Evolutionary conservation across 2,888 invertebrate genomes (phyloP), one percentile per base, ranked within the genome.

Genomic region (Andricus quercusramuli): DNA sequence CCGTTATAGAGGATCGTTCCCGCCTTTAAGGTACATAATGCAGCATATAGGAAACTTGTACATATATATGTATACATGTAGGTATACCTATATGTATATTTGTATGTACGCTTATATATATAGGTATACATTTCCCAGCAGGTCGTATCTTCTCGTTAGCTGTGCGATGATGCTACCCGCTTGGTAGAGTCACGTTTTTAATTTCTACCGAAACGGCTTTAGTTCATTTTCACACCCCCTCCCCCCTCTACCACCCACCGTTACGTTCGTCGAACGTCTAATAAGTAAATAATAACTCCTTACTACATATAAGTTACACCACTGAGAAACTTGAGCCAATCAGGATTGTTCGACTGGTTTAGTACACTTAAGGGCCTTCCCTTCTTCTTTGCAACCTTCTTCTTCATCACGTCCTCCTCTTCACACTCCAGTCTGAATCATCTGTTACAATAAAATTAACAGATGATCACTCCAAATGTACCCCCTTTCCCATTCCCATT

Each of bases 71-170:
- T 8, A 37, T 9, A 37, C 37, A 37, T 37, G 1, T 37, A 37
- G 8, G 9, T 37, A 37, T 37, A 37, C 8, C 8, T 37, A 8
- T 8, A 37, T 37, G 8, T 37, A 37, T 25, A 65, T 79, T 77
- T 81, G 79, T 68, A 47, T 47, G 41, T 80, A 83, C 80, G 79
- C 76, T 64, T n/a, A 47, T 78, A 77, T 79, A 79, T 68, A 56
- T 56, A 56, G n/a, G n/a, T n/a, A 56, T n/a, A n/a, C 11, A 86
- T 85, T 85, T 83, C 83, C 86, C 86, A 83, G 84, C 82, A 86
- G 89, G 88, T 91, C 91, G 90, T 91, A 91, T 91, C 90, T 91
- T 90, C 91, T 91, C 91, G 91, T 91, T 91, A 91, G 90, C 87
- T 86, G 88, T 78, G 86, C 87, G 86, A 86, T 87, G 88, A 89